Evolutionary conservation across 2,797 vertebrate species (phyloP).

Genomic region (Xiphophorus birchmanni): DNA sequence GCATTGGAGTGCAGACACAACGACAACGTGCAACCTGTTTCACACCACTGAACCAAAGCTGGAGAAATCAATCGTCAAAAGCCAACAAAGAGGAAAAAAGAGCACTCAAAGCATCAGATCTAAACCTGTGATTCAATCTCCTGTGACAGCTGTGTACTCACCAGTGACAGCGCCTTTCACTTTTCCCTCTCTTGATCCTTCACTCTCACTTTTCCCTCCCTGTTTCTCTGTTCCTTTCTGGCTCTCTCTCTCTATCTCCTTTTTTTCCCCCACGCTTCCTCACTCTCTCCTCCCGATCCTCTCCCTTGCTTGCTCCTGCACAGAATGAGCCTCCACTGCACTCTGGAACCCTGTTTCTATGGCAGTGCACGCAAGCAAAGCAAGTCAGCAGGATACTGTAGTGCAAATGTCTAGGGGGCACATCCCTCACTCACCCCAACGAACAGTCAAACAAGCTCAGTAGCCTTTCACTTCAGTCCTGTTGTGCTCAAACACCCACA

Average conservation of each 20-base stretch:
- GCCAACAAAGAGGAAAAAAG: constrained; percentile 47
- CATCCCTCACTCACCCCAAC: constrained; percentile 70
- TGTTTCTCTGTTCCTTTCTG: constrained; percentile 13
- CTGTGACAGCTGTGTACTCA: constrained; percentile 76
- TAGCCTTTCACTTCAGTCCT: constrained; percentile 65
- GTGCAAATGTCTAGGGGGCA: constrained; percentile 79
- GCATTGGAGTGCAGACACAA: constrained; percentile 45
- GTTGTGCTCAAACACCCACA: constrained; percentile 42
- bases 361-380: constrained; percentile 79
- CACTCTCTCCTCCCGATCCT: constrained; percentile 65
- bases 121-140: constrained; percentile 56
- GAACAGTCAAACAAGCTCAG: constrained; percentile 63
- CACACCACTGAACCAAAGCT: constrained; percentile 45
- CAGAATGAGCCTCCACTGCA: constrained; percentile 79
- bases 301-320: constrained; percentile 72
- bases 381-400: constrained; percentile 79
- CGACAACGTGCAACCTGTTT: constrained; percentile 72
- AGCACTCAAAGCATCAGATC: constrained; percentile 51
- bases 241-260: neutral
- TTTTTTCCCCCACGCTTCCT: constrained; percentile 20
- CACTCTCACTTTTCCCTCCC: constrained; percentile 30
- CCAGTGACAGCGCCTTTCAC: constrained; percentile 68
- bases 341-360: constrained; percentile 82
- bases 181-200: constrained; percentile 68
- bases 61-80: constrained; percentile 46